phyloP scores from a whole-genome alignment of 2,888 invertebrate genomes.

The Apeira syringaria region DNA sequence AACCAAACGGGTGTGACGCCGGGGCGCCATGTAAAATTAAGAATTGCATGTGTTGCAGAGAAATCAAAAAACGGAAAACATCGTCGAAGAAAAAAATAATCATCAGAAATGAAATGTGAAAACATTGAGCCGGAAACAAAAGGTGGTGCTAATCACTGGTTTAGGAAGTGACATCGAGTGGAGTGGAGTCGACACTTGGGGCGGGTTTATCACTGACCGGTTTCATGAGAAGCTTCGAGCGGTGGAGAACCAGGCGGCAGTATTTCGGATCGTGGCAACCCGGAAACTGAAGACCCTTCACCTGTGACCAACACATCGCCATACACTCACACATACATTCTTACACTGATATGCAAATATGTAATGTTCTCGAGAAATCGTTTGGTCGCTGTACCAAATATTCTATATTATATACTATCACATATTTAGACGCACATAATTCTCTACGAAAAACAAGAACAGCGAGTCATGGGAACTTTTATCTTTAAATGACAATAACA shows the following conservation, averaged over 20 bases:
- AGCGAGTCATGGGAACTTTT: too few species aligned
- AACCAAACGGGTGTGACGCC: constrained; percentile 33
- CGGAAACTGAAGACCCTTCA: constrained; percentile 98
- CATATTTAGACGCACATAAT: too few species aligned
- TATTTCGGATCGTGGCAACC: constrained; percentile 97
- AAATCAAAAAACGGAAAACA: constrained; percentile 38
- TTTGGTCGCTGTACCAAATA: too few species aligned
- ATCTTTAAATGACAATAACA: too few species aligned
- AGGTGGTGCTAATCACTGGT: constrained; percentile 46
- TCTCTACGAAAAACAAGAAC: too few species aligned
- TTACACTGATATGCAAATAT: constrained; percentile 17
- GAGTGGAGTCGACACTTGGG: constrained; percentile 35
- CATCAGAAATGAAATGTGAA: constrained; percentile 38
- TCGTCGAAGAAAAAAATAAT: constrained; percentile 38
- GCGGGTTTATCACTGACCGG: constrained; percentile 91
- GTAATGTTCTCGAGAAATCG: too few species aligned
- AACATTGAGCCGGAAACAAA: constrained; percentile 54
- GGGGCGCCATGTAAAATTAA: constrained; percentile 37
- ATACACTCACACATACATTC: constrained; percentile 45
- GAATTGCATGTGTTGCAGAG: constrained; percentile 30
- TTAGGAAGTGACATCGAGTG: constrained; percentile 44
- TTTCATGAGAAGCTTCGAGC: constrained; percentile 97
- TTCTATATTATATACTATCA: too few species aligned
- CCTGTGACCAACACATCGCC: constrained; percentile 86
- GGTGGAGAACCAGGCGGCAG: constrained; percentile 97